These are phyloP conservation scores for Danaus chrysippus DNA, from an alignment of 2,888 invertebrate species.

Conservation along the genomic window DNA sequence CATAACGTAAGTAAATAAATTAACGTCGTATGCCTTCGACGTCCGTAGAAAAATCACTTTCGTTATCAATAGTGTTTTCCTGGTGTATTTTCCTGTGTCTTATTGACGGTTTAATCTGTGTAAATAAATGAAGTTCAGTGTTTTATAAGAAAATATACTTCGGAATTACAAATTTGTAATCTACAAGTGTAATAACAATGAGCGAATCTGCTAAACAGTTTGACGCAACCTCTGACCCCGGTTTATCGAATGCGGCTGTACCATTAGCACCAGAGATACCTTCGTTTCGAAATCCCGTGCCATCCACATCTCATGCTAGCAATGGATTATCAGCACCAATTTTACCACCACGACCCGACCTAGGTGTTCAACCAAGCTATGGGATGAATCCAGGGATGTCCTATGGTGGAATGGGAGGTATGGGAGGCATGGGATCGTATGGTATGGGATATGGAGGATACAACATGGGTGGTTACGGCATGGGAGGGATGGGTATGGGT, in stretches of 20 bases:
- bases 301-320: conserved; percentile 44
- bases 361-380: conserved; percentile 47
- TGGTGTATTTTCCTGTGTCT: conserved; percentile 1
- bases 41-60: not conserved
- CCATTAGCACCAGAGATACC: conserved; percentile 38
- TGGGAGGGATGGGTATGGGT: conserved; percentile 35
- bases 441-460: conserved; percentile 36
- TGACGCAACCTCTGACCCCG: conserved; percentile 49
- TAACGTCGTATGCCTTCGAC: not conserved
- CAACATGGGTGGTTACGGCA: conserved; percentile 37
- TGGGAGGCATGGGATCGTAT: conserved; percentile 32
- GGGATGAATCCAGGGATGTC: conserved; percentile 46
- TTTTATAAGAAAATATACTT: not conserved
- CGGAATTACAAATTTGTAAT: conserved; percentile 10
- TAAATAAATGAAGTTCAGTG: conserved; percentile 6
- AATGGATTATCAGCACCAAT: conserved; percentile 42
- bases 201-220: conserved; percentile 55
- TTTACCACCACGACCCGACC: conserved; percentile 60
- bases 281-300: conserved; percentile 51
- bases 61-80: conserved; percentile 1
- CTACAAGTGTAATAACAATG: conserved; percentile 41
- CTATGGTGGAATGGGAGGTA: conserved; percentile 40
- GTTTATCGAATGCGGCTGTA: conserved; percentile 48
- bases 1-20: conserved; percentile 1
- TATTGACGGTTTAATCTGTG: not conserved